Conservation (phyloP, 2,797 vertebrate species). For the Semaprochilodus insignis region DNA sequence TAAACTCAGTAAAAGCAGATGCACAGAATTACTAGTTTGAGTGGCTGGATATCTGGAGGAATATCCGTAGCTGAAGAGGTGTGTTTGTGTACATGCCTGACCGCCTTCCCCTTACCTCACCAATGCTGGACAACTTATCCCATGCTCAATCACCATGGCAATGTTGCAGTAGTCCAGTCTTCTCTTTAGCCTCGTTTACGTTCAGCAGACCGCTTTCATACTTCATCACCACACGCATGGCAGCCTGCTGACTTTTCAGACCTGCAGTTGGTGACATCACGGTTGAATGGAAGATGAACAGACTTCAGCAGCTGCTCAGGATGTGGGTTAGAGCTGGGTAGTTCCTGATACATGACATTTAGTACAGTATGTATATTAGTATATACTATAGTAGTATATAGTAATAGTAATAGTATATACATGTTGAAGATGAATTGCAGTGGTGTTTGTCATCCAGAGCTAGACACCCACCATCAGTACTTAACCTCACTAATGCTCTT, state of each 20-base stretch:
- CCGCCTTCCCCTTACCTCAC: not conserved
- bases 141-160: not conserved
- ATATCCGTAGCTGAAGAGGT: not conserved
- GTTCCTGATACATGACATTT: too few relatives aligned
- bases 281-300: not conserved
- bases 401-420: too few relatives aligned
- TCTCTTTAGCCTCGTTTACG: not conserved
- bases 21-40: not conserved
- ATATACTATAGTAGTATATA: too few relatives aligned
- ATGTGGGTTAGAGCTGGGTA: not conserved
- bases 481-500: too few relatives aligned
- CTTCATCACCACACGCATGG: not conserved
- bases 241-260: slow-evolving; percentile 31
- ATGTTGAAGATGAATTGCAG: too few relatives aligned
- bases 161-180: not conserved
- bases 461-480: too few relatives aligned
- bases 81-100: not conserved
- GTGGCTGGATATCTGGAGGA: too few relatives aligned
- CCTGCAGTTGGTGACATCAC: slow-evolving; percentile 14
- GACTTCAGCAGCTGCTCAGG: not conserved
- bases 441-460: too few relatives aligned
- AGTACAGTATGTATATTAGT: too few relatives aligned
- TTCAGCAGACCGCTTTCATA: not conserved
- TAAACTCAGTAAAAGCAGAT: not conserved
- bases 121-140: not conserved